Conservation (phyloP, 2,888 invertebrate genomes). For the Sesia bembeciformis region DNA sequence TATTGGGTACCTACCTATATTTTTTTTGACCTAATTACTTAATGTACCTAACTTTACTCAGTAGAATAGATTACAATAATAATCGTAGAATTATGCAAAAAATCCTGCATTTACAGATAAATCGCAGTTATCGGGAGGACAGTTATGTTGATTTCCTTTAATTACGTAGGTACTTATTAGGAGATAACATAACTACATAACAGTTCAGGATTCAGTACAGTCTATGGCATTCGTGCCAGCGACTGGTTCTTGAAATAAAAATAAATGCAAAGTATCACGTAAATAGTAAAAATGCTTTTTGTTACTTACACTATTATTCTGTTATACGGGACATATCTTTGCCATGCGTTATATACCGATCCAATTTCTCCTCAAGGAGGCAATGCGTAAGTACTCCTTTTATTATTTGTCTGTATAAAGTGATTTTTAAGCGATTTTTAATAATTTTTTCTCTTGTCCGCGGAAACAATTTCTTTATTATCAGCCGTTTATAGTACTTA, state of each 20-base stretch:
- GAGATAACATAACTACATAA: constrained; percentile 27
- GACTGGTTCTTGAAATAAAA: constrained; percentile 14
- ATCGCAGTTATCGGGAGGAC: constrained; percentile 7
- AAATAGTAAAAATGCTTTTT: constrained; percentile 29
- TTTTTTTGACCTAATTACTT: too few relatives aligned
- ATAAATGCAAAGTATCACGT: neutral
- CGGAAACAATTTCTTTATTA: too few relatives aligned
- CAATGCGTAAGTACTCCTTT: constrained; percentile 28
- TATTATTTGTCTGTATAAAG: constrained; percentile 1
- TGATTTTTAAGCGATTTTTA: too few relatives aligned
- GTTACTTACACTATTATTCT: constrained; percentile 34
- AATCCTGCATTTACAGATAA: constrained; percentile 19
- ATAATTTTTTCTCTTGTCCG: too few relatives aligned
- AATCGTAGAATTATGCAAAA: constrained; percentile 7
- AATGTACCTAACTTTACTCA: too few relatives aligned
- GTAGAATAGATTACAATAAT: neutral
- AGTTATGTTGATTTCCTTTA: constrained; percentile 23
- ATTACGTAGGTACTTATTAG: constrained; percentile 25
- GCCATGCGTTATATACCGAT: constrained; percentile 41
- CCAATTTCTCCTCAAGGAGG: constrained; percentile 14
- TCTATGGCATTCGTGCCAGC: constrained; percentile 33
- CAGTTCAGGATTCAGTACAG: constrained; percentile 37
- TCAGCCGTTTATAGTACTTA: too few relatives aligned
- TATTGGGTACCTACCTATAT: too few relatives aligned
- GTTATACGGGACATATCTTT: constrained; percentile 29